Base-by-base conservation (phyloP, 2,888 invertebrate species). In the Cheilosia pagana region DNA sequence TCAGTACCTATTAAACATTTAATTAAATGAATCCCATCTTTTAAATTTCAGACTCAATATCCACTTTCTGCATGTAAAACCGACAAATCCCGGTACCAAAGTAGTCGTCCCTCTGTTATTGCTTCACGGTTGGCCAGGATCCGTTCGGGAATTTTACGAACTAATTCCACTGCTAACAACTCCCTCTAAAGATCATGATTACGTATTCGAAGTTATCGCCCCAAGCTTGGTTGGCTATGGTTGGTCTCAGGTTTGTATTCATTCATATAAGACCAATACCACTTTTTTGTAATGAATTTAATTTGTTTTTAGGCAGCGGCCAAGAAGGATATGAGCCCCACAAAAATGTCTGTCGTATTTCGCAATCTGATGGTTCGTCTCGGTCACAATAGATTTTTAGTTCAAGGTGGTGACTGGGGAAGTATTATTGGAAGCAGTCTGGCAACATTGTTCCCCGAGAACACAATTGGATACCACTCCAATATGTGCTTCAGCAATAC, bases 41-140 rank as follows among this genome's bases (percentile, higher is more conserved):
- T 12, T 55, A 21, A 21, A 45, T 70, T 82, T 1, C 45, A 91
- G 91, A 3, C 88, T 91, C 3, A 89, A 94, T 94, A 93, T 98
- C 71, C 97, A 97, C 90, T 98, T 94, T 89, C 92, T 96, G 63
- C 96, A 94, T 88, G 89, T 89, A 0, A 91, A 91, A 28, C 91
- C 91, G 14, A 94, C 94, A 0, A 94, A 94, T 77, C 88, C 70
- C 53, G 90, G 81, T 81, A 90, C 92, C 82, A 89, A 92, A 41
- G 92, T 92, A 87, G 93, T 94, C 2, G 87, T 95, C 0, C 96
- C 97, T 0, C 86, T 98, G 10, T 90, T 97, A 3, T 74, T 98
- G 55, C 90, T 96, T 16, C 97, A 97, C 87, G 97, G 97, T 21
- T 97, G 97, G 97, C 98, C 97, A 0, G 96, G 97, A 2, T 96